phyloP scores from a whole-genome alignment of 1,140 invertebrate genomes.

The Meloidogyne chitwoodi region DNA sequence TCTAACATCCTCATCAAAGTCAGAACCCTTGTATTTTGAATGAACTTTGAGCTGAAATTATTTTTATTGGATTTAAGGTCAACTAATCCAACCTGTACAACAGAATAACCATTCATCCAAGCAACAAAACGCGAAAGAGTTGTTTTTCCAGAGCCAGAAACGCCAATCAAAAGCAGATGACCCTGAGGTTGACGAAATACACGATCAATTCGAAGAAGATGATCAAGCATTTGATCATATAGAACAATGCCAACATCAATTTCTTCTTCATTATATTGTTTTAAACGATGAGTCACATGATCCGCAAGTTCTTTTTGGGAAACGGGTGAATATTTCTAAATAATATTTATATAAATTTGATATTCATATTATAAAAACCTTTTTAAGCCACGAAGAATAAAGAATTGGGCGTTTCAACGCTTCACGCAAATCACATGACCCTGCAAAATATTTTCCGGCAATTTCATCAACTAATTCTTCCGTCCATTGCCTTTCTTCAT shows the following conservation, averaged over 20 bases:
- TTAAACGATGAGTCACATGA: conserved; percentile 91
- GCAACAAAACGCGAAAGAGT: conserved; percentile 96
- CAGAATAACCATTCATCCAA: conserved; percentile 98
- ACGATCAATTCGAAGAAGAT: conserved; percentile 93
- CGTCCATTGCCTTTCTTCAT: conserved; percentile 90
- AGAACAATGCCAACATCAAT: conserved; percentile 93
- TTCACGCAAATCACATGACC: conserved; percentile 70
- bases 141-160: conserved; percentile 96
- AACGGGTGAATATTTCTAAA: conserved; percentile 85
- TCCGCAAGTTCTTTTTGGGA: conserved; percentile 87
- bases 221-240: conserved; percentile 97
- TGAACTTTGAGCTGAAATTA: conserved; percentile 71
- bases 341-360: neutral
- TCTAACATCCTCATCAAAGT: conserved; percentile 97
- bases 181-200: conserved; percentile 96
- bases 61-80: neutral
- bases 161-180: conserved; percentile 90
- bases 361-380: conserved; percentile 2
- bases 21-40: conserved; percentile 95
- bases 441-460: conserved; percentile 89
- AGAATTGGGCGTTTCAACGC: conserved; percentile 84
- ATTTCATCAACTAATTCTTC: conserved; percentile 94
- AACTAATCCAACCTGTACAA: conserved; percentile 86
- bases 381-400: conserved; percentile 92
- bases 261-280: conserved; percentile 99